phyloP scores from a whole-genome alignment of 2,888 invertebrate genomes.

The Norana najaformis region DNA sequence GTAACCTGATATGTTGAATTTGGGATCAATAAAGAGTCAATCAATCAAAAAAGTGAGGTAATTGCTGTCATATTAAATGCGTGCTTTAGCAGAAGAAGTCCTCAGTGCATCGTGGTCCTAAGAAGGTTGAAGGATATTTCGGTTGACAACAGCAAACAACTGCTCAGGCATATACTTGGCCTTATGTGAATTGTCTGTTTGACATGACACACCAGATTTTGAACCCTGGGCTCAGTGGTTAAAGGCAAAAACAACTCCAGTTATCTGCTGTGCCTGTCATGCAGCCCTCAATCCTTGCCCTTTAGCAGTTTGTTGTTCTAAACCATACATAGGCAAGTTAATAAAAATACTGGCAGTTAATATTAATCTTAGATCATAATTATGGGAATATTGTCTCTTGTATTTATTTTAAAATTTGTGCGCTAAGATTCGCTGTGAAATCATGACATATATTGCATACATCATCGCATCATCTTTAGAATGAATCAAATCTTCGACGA shows the following conservation, averaged over 20 bases:
- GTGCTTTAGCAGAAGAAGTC: not conserved
- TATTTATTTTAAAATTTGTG: not conserved
- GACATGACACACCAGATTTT: not conserved
- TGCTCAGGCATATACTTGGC: not conserved
- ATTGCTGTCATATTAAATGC: not conserved
- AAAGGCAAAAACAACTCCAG: not conserved
- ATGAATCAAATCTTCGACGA: not conserved
- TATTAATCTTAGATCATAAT: not conserved
- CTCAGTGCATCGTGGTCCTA: not conserved
- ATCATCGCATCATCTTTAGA: not conserved
- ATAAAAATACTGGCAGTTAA: not conserved
- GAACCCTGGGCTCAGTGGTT: not conserved
- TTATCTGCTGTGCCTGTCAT: not conserved
- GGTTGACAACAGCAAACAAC: not conserved
- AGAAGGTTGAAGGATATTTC: too few species aligned
- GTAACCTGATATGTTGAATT: too few species aligned
- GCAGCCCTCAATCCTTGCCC: too few species aligned
- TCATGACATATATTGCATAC: not conserved
- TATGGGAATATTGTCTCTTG: too few species aligned
- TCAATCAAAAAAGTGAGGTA: too few species aligned
- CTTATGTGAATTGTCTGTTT: not conserved
- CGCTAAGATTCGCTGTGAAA: not conserved
- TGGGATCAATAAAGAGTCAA: too few species aligned
- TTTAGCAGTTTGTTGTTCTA: not conserved
- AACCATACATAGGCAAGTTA: not conserved